Conservation (phyloP, 2,888 invertebrate genomes). For the Muscina levida region DNA sequence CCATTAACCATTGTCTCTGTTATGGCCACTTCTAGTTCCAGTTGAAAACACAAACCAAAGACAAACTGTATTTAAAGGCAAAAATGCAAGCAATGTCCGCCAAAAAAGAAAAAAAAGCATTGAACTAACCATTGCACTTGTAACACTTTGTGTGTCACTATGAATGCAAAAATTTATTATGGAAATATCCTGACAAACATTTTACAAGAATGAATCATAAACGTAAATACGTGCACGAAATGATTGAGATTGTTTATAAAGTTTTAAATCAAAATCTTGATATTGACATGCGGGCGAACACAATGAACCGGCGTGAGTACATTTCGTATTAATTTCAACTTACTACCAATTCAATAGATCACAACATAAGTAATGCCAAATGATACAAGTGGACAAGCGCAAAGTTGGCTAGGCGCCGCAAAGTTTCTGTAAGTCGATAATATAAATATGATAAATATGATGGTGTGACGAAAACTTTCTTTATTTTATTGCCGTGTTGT, state of each 20-base stretch:
- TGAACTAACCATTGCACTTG: constrained; percentile 63
- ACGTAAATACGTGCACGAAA: constrained; percentile 34
- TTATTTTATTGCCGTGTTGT: too few relatives aligned
- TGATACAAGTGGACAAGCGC: too few relatives aligned
- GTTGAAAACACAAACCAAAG: not conserved
- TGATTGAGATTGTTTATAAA: constrained; percentile 18
- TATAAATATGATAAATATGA: too few relatives aligned
- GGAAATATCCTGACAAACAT: constrained; percentile 50
- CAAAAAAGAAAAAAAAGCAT: constrained; percentile 36
- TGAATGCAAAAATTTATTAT: constrained; percentile 58
- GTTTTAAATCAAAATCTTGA: constrained; percentile 3
- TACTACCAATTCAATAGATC: too few relatives aligned
- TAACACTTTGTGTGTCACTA: constrained; percentile 63
- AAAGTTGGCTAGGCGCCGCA: too few relatives aligned
- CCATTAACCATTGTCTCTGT: constrained; percentile 28
- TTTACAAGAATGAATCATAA: constrained; percentile 62
- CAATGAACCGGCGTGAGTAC: not conserved
- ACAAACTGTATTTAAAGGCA: constrained; percentile 29
- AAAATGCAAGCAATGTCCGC: not conserved
- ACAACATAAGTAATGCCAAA: too few relatives aligned
- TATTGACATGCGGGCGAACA: not conserved
- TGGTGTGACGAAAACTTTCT: too few relatives aligned
- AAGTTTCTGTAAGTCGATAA: too few relatives aligned
- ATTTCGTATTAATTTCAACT: not conserved
- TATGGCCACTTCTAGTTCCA: constrained; percentile 17